Base-by-base conservation (phyloP, 2,113 vertebrate species). In the Vidua chalybeata region DNA sequence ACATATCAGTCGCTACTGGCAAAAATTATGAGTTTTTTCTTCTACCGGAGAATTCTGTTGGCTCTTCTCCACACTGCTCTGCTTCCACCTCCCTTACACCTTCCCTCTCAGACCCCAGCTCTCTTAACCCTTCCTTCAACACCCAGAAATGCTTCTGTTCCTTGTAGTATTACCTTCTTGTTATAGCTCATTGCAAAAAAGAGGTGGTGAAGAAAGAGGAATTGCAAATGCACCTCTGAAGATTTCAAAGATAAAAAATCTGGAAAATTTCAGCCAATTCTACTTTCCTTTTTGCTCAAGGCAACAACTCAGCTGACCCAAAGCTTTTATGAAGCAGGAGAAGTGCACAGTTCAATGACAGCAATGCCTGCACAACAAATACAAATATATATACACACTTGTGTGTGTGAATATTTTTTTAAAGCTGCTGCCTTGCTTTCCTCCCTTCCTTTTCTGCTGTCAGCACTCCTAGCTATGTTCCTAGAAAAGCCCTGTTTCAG, bases 111-210 rank as follows among this genome's bases (percentile, higher is more conserved):
- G 51, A 64, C 18, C 26, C 48, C 52, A 45, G n/a, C 13, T 75
- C 77, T 41, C 45, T 89, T 84, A 95, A 84, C 84, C 26, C 77
- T 92, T 89, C 62, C 66, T 84, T 90, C 6, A 5, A 56, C 35
- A 54, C 37, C 8, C 28, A 17, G 45, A n/a, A 64, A 39, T 30
- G 49, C 35, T 93, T 35, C 66, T 85, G 35, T 13, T 81, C 19
- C 48, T 63, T 61, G 20, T 23, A 27, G 20, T 61, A n/a, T 37
- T 58, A 14, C 27, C 27, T 10, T 37, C 30, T 45, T 0, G 0
- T 33, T 80, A 31, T 8, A 63, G 21, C 45, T 86, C 13, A 1
- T 63, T 73, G 43, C 30, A 46, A 58, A 58, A 11, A 39, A 43
- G 39, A 75, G 62, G n/a, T 87, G 62, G 33, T 33, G 28, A 74